Percentiles rank a stretch among this genome's conserved stretches.
These are phyloP conservation scores for Cirrhinus mrigala DNA, from an alignment of 2,797 vertebrate genomes.

Conservation along the genomic window DNA sequence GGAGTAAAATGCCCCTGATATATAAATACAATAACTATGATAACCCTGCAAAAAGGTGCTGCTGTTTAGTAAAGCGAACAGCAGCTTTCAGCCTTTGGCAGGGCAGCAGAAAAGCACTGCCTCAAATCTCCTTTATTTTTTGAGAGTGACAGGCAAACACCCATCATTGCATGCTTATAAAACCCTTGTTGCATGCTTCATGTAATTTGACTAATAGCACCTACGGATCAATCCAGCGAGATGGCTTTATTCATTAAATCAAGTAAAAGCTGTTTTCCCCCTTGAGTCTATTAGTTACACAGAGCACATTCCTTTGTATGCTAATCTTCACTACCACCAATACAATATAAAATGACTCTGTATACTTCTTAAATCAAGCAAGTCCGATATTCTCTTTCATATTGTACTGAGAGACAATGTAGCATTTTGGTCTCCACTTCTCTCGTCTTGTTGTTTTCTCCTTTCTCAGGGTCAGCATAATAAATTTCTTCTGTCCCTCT, in stretches of 20 bases:
- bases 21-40: too few relatives aligned
- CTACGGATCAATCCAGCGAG: slow-evolving; percentile 6
- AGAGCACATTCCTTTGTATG: not conserved
- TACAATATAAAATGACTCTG: not conserved
- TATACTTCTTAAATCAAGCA: not conserved
- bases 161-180: slow-evolving; percentile 1
- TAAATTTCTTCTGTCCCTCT: slow-evolving; percentile 2
- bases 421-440: not conserved
- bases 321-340: not conserved
- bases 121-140: not conserved
- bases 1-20: too few relatives aligned
- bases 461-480: slow-evolving; percentile 13
- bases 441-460: not conserved
- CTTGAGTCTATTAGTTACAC: not conserved
- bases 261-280: slow-evolving; percentile 10
- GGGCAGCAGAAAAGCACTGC: not conserved
- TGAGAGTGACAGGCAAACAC: not conserved
- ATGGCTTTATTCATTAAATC: slow-evolving; percentile 37
- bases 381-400: not conserved
- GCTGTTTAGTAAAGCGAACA: not conserved
- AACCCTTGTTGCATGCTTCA: not conserved
- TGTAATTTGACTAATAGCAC: slow-evolving; percentile 36
- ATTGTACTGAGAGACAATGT: not conserved
- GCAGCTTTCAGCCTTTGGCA: not conserved
- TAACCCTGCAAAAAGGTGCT: not conserved